Conservation (phyloP, 64 coral and sea anemone species). For the Actinia equina region DNA sequence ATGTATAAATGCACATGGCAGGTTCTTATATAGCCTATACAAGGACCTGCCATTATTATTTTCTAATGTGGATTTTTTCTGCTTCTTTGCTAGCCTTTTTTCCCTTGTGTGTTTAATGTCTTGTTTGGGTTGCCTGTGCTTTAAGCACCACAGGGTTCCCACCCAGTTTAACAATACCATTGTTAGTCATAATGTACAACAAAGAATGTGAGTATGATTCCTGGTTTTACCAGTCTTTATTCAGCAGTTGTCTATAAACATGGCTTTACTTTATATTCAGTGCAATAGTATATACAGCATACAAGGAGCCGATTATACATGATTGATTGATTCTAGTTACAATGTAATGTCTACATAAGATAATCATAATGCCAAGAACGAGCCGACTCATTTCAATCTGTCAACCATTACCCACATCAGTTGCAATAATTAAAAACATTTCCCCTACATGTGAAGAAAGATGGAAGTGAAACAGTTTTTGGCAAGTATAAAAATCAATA, state of each 20-base stretch:
- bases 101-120: no score
- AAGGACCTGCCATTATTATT: no score
- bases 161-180: neutral
- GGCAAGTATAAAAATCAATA: neutral
- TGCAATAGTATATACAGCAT: slow-evolving; percentile 7
- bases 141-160: neutral
- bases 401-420: neutral
- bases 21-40: no score
- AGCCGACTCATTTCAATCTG: neutral
- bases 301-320: neutral
- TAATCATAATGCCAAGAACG: neutral
- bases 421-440: neutral
- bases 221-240: slow-evolving; percentile 14
- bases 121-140: neutral
- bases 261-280: slow-evolving; percentile 15
- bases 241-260: slow-evolving; percentile 9
- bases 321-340: neutral
- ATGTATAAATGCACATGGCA: no score
- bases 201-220: neutral
- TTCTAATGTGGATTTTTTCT: no score
- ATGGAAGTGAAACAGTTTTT: neutral
- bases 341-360: neutral
- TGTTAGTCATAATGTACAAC: neutral
- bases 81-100: neutral
- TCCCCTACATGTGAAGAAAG: neutral